Percentiles rank a stretch among this genome's conserved stretches.
These are phyloP conservation scores for Symphodus melops DNA, from an alignment of 2,113 vertebrate genomes.

Conservation along the genomic window DNA sequence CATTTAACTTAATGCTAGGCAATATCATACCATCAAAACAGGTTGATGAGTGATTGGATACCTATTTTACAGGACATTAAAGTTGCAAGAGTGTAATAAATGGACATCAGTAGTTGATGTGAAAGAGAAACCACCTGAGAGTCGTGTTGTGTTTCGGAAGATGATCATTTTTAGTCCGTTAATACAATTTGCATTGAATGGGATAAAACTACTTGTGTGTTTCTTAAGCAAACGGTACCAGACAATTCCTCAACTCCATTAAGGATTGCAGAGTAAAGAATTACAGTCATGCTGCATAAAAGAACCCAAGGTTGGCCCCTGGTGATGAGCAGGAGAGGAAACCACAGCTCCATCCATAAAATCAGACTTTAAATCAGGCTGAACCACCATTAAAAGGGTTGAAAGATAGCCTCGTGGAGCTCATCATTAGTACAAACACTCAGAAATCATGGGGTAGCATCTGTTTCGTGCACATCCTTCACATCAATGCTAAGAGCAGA, in stretches of 20 bases:
- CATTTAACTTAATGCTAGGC: constrained; percentile 4
- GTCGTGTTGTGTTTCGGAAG: constrained; percentile 4
- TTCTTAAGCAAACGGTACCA: constrained; percentile 19
- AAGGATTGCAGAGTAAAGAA: constrained; percentile 22
- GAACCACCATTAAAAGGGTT: constrained; percentile 63
- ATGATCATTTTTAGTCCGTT: background rate
- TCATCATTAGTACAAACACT: constrained; percentile 78
- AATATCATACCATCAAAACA: background rate
- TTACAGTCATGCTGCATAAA: constrained; percentile 32
- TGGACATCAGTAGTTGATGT: constrained; percentile 18
- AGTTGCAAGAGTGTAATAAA: constrained; percentile 17
- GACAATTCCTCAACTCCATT: constrained; percentile 13
- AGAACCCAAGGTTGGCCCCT: constrained; percentile 36
- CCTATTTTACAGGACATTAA: background rate
- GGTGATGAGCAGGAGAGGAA: constrained; percentile 55
- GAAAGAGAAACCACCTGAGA: constrained; percentile 30
- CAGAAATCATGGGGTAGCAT: constrained; percentile 78
- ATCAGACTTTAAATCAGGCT: constrained; percentile 73
- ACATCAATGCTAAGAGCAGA: constrained; percentile 71
- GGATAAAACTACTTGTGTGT: constrained; percentile 13
- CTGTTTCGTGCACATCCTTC: constrained; percentile 74
- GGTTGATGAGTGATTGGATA: constrained; percentile 10
- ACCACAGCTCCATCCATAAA: constrained; percentile 65
- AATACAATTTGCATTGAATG: background rate
- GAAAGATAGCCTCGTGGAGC: constrained; percentile 67